These are phyloP conservation scores for Limanda limanda DNA, from an alignment of 2,113 vertebrate species.

Conservation along the genomic window DNA sequence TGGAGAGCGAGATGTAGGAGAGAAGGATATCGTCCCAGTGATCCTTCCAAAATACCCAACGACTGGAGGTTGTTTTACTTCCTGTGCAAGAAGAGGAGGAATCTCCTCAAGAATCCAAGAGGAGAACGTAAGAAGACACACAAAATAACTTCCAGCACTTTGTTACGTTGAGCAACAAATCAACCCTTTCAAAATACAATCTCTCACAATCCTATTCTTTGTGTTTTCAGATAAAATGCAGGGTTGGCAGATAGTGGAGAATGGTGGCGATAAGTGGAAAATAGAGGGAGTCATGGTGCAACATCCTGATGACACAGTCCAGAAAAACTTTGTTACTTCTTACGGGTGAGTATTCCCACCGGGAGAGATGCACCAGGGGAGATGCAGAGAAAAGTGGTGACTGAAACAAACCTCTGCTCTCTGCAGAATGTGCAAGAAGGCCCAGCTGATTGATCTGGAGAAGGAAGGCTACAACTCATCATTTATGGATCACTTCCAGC, in stretches of 20 bases:
- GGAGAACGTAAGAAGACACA: slow-evolving; percentile 70
- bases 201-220: not conserved
- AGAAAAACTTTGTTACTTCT: slow-evolving; percentile 81
- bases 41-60: slow-evolving; percentile 30
- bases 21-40: slow-evolving; percentile 54
- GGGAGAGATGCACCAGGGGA: not conserved
- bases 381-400: not conserved
- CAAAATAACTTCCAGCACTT: not conserved
- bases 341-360: slow-evolving; percentile 64
- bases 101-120: slow-evolving; percentile 79
- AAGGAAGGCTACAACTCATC: slow-evolving; percentile 72
- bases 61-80: slow-evolving; percentile 80
- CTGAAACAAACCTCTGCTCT: not conserved
- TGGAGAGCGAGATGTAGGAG: slow-evolving; percentile 79
- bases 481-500: slow-evolving; percentile 78
- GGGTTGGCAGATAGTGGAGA: slow-evolving; percentile 66
- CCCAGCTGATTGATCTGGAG: slow-evolving; percentile 75
- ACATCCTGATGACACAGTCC: slow-evolving; percentile 63
- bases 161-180: not conserved
- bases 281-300: slow-evolving; percentile 12
- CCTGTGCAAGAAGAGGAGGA: slow-evolving; percentile 69
- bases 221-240: slow-evolving; percentile 57
- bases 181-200: not conserved
- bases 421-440: slow-evolving; percentile 75
- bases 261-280: slow-evolving; percentile 75